Base-by-base conservation (phyloP, 92 coral and sea anemone genomes). In the Isaurus tuberculatus region DNA sequence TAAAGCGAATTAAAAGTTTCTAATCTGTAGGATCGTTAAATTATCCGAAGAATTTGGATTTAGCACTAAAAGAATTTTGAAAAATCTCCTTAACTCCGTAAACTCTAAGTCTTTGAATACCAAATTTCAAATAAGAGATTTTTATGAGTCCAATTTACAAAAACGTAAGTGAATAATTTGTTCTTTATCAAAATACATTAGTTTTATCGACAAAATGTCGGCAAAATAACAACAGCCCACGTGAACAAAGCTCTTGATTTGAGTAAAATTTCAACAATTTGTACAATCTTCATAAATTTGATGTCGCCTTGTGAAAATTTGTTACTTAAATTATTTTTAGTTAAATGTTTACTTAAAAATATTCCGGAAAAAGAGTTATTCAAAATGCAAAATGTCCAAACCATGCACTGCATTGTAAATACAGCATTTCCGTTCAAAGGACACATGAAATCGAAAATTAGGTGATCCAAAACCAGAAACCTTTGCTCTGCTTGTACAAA, bases 351-450 rank as follows among this genome's bases (percentile, higher is more conserved):
- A 63, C 33, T 63, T 26, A 27, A 63, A 63, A 9, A 26, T 23
- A 63, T 7, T 26, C 9, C 13, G 13, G 15, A 63, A 32, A 23
- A 63, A 14, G 2, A 5, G 16, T 14, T 14, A 49, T 49, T 3
- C 2, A 60, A 28, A 26, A 25, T 60, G 20, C 30, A 60, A 6
- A 60, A n/a, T 26, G 66, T n/a, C 11, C 44, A 65, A 69, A 23
- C 0, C 43, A n/a, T 8, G 57, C 3, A 42, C 5, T 1, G 31
- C 17, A 19, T 25, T 32, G 69, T 74, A 65, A 77, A 44, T 9
- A 77, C 32, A 33, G 33, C 70, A 77, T 29, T 77, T 75, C 81
- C 68, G 81, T 55, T 60, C 10, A 11, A 48, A 4, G 49, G 33
- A 8, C 9, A 4, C 20, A n/a, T 7, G 0, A 25, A 65, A 26